These are phyloP conservation scores for Carpatolechia fugitivella DNA, from an alignment of 2,888 invertebrate species.

Conservation along the genomic window DNA sequence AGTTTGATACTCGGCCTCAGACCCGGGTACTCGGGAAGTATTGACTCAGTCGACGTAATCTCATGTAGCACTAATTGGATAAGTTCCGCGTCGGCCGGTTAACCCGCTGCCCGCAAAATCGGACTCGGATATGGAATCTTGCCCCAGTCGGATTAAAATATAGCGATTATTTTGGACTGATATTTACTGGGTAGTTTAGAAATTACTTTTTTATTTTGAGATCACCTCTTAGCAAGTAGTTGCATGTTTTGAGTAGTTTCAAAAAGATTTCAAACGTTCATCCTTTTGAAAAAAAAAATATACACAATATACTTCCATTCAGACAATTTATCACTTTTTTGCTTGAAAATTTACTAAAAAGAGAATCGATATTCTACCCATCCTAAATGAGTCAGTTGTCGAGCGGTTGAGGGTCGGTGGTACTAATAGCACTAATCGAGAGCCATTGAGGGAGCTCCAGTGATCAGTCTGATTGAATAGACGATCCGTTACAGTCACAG, in stretches of 20 bases:
- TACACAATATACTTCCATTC: too few species aligned
- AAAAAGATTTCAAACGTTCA: too few species aligned
- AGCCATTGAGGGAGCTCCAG: conserved; percentile 15
- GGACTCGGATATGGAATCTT: neutral
- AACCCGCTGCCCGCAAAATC: neutral
- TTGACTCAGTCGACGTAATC: neutral
- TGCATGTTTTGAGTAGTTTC: too few species aligned
- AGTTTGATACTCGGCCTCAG: neutral
- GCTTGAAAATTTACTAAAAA: too few species aligned
- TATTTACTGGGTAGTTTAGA: too few species aligned
- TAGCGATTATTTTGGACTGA: too few species aligned
- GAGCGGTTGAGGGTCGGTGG: neutral
- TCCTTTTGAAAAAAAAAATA: too few species aligned
- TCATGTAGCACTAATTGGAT: neutral
- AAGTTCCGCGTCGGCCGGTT: neutral
- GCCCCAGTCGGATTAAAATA: neutral
- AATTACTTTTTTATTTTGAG: too few species aligned
- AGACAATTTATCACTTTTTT: too few species aligned
- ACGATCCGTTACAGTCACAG: neutral
- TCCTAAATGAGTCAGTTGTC: too few species aligned
- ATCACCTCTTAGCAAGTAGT: too few species aligned
- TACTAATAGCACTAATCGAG: conserved; percentile 28
- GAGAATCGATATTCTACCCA: too few species aligned
- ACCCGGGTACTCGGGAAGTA: neutral
- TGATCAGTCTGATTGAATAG: conserved; percentile 5